phyloP scores from a whole-genome alignment of 2,797 vertebrate genomes.

The Tarsius wallacei region DNA sequence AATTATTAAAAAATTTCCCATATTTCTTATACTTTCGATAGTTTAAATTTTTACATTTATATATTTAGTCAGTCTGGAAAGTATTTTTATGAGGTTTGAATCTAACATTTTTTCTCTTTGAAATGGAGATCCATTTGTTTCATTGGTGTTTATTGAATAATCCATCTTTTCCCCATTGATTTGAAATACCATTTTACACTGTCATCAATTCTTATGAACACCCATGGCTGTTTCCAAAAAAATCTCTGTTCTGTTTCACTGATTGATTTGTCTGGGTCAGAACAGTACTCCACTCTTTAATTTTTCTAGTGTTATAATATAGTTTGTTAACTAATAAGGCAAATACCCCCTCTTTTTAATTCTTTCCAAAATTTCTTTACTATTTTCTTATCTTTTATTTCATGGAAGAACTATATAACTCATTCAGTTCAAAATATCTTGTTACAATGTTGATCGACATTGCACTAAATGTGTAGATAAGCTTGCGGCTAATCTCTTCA shows the following conservation, averaged over 20 bases:
- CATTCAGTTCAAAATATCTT: conserved; percentile 47
- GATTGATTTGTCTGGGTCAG: conserved; percentile 49
- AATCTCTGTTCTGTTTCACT: conserved; percentile 30
- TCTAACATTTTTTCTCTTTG: neutral
- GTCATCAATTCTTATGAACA: conserved; percentile 70
- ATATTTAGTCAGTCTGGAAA: neutral
- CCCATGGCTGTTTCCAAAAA: neutral
- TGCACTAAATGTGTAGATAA: conserved; percentile 6
- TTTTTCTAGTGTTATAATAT: neutral
- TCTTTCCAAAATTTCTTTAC: conserved; percentile 49
- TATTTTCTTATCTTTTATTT: conserved; percentile 56
- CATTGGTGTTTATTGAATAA: conserved; percentile 51
- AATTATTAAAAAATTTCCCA: neutral
- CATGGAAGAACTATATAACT: conserved; percentile 38
- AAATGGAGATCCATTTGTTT: neutral
- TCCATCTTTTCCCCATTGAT: conserved; percentile 63
- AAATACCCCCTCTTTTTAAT: conserved; percentile 20
- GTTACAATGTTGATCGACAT: conserved; percentile 21
- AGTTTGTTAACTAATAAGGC: conserved; percentile 54
- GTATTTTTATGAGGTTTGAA: conserved; percentile 18
- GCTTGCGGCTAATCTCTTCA: neutral
- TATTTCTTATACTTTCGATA: neutral
- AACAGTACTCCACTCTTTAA: neutral
- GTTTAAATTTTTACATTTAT: conserved; percentile 43
- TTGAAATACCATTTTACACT: conserved; percentile 60